phyloP scores from a whole-genome alignment of 2,797 vertebrate genomes.

The Pterois miles region DNA sequence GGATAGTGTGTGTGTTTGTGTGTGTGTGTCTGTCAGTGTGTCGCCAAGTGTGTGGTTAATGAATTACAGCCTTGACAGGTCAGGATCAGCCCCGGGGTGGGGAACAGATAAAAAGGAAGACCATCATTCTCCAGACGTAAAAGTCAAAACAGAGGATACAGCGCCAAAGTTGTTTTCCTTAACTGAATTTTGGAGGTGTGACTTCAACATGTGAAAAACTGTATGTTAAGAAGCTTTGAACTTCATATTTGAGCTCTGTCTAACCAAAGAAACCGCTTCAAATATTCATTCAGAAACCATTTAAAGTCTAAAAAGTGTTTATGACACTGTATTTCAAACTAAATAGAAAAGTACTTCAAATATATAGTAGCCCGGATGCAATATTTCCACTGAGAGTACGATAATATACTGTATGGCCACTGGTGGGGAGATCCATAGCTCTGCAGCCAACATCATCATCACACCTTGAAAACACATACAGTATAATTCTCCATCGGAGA shows the following conservation, averaged over 20 bases:
- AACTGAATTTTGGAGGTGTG: neutral
- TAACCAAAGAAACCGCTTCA: neutral
- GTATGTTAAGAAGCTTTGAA: neutral
- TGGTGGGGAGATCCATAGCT: neutral
- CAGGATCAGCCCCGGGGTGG: constrained; percentile 56
- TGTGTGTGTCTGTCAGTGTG: constrained; percentile 5
- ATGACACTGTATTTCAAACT: too few species aligned
- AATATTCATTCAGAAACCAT: neutral
- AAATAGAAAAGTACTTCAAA: too few species aligned
- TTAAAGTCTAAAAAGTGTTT: neutral
- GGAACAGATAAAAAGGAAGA: constrained; percentile 58
- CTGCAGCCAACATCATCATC: neutral
- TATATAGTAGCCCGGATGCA: too few species aligned
- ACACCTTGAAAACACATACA: neutral
- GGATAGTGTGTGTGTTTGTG: constrained; percentile 5
- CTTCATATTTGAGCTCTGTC: neutral
- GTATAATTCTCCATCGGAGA: neutral
- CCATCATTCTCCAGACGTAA: constrained; percentile 24
- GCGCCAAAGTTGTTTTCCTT: neutral
- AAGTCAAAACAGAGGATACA: constrained; percentile 25
- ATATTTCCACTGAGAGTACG: too few species aligned
- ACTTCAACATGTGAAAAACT: neutral
- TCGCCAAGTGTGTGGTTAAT: constrained; percentile 59
- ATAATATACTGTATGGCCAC: too few species aligned
- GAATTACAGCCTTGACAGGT: constrained; percentile 66